Conservation (phyloP, 1,140 invertebrate genomes). For the Rhopalosiphum maidis region DNA sequence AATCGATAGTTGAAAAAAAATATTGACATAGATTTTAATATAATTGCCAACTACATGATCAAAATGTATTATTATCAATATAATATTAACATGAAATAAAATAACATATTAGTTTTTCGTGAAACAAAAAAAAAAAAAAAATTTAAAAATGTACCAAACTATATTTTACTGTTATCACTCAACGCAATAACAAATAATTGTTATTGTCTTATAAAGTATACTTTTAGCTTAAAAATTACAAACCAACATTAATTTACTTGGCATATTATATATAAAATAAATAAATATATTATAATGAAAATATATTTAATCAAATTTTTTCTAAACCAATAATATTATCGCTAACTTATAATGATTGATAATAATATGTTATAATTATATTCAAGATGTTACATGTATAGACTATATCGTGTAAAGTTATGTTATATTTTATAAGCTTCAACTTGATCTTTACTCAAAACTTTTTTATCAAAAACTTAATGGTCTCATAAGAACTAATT, state of each 20-base stretch:
- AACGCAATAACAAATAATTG: neutral
- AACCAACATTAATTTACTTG: neutral
- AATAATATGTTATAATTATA: neutral
- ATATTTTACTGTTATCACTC: neutral
- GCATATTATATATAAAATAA: neutral
- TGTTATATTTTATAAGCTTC: neutral
- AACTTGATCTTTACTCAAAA: neutral
- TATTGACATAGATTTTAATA: neutral
- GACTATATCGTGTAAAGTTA: neutral
- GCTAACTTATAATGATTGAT: neutral
- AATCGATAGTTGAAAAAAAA: neutral
- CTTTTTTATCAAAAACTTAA: neutral
- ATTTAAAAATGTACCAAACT: neutral
- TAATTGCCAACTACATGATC: accelerated
- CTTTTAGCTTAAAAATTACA: neutral
- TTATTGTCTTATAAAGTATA: neutral
- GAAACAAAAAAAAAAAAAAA: neutral
- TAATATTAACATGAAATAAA: neutral
- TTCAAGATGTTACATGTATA: neutral
- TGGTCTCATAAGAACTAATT: neutral
- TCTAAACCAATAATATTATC: neutral
- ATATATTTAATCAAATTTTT: neutral
- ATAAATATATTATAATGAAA: neutral
- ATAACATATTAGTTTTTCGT: neutral
- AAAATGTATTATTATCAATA: neutral